Percentiles rank a stretch among this genome's conserved stretches.
These are phyloP conservation scores for Sturnus vulgaris DNA, from an alignment of 2,113 vertebrate species.

Conservation along the genomic window DNA sequence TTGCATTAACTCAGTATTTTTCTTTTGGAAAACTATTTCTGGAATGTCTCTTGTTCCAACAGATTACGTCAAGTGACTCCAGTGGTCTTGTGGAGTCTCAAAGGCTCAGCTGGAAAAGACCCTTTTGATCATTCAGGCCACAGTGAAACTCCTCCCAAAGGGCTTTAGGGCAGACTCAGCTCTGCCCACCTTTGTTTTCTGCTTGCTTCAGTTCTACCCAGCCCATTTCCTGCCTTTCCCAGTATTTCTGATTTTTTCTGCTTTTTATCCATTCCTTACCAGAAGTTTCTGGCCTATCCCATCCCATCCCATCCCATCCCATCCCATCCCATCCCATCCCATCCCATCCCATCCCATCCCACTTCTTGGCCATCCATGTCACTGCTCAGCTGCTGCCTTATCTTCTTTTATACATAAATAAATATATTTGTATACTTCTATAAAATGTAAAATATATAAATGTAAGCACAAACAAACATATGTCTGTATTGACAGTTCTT, in stretches of 20 bases:
- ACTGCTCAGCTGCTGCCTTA: neutral
- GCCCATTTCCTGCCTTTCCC: neutral
- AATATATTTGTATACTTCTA: too few species aligned
- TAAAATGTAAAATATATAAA: neutral
- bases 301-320: neutral
- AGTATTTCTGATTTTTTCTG: neutral
- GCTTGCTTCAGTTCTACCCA: neutral
- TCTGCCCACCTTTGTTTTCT: neutral
- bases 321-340: neutral
- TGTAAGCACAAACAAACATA: neutral
- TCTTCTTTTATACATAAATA: neutral
- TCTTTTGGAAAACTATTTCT: slow-evolving; percentile 17
- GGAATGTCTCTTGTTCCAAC: neutral
- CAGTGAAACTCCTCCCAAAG: neutral
- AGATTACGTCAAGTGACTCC: neutral
- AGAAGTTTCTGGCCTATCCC: neutral
- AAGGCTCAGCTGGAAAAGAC: slow-evolving; percentile 1
- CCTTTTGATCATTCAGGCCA: neutral
- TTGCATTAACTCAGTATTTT: neutral
- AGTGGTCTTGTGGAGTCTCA: neutral
- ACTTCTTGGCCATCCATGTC: neutral
- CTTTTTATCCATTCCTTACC: neutral
- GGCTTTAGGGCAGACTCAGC: neutral
- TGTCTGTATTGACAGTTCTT: neutral
- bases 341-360: too few species aligned